These are phyloP conservation scores for Pomacea maculata DNA, from an alignment of 1,140 invertebrate species.

Conservation along the genomic window DNA sequence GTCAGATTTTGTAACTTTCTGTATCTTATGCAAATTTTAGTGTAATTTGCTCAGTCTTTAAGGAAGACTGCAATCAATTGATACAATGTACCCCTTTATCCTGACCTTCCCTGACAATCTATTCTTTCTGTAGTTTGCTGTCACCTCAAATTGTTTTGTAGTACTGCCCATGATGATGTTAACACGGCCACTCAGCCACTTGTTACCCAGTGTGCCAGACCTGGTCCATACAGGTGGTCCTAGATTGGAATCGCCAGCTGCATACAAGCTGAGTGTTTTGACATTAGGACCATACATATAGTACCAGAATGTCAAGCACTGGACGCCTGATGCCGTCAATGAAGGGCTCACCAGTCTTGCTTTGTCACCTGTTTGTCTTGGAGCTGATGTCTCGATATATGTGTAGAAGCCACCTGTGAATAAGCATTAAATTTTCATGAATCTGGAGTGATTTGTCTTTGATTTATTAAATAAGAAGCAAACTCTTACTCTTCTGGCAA, in stretches of 20 bases:
- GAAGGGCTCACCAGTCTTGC: slow-evolving; percentile 26
- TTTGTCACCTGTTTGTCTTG: slow-evolving; percentile 30
- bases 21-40: too few species aligned
- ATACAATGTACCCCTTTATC: too few species aligned
- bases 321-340: slow-evolving; percentile 63
- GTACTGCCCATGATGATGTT: slow-evolving; percentile 26
- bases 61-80: too few species aligned
- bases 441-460: too few species aligned
- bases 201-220: slow-evolving; percentile 51
- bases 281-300: slow-evolving; percentile 41
- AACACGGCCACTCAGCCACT: slow-evolving; percentile 54
- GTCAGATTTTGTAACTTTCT: not conserved
- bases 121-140: not conserved
- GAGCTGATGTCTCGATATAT: slow-evolving; percentile 38
- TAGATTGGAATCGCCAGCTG: slow-evolving; percentile 13
- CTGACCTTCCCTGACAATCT: too few species aligned
- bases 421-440: not conserved
- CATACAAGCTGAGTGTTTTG: slow-evolving; percentile 42
- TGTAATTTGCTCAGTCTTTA: too few species aligned
- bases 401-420: slow-evolving; percentile 17
- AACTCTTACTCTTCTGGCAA: too few species aligned
- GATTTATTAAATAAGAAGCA: too few species aligned
- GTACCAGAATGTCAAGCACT: slow-evolving; percentile 41
- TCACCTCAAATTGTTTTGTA: slow-evolving; percentile 7
- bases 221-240: slow-evolving; percentile 41